Conservation (phyloP, 2,113 vertebrate genomes). For the Heterochromis multidens region DNA sequence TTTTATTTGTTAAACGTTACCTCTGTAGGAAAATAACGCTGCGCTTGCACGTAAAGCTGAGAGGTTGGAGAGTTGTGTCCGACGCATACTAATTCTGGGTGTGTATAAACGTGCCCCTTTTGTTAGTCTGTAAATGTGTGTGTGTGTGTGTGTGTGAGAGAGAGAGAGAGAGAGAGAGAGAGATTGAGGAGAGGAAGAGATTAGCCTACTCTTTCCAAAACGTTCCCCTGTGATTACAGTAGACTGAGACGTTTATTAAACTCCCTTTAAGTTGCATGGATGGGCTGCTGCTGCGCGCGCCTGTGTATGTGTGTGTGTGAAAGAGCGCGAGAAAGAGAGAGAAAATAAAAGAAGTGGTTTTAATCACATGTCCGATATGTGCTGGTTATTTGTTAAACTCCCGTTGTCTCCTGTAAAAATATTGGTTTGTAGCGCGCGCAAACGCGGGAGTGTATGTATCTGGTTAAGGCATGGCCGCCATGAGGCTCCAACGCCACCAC, state of each 20-base stretch:
- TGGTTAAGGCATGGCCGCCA: conserved; percentile 33
- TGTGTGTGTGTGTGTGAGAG: background rate
- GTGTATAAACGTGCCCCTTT: conserved; percentile 6
- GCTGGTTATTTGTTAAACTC: background rate
- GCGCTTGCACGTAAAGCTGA: background rate
- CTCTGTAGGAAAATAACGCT: background rate
- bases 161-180: background rate
- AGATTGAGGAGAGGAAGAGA: background rate
- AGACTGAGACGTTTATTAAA: conserved; percentile 16
- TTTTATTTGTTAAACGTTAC: background rate
- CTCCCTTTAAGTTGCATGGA: conserved; percentile 19
- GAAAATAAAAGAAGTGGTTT: background rate
- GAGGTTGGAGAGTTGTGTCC: conserved; percentile 10
- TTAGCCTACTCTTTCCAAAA: conserved; percentile 10
- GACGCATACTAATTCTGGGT: conserved; percentile 43
- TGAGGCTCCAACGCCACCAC: conserved; percentile 34
- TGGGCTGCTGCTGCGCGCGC: background rate
- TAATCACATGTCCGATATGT: background rate
- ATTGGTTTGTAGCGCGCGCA: background rate
- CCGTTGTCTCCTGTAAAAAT: background rate
- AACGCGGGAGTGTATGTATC: background rate
- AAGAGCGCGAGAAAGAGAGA: too few relatives aligned
- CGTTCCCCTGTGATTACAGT: conserved; percentile 10
- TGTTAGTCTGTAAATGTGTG: background rate
- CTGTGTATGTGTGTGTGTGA: background rate